Evolutionary conservation across 2,888 invertebrate genomes (phyloP), one percentile per base, ranked within the genome.

Genomic region (Nowickia ferox): DNA sequence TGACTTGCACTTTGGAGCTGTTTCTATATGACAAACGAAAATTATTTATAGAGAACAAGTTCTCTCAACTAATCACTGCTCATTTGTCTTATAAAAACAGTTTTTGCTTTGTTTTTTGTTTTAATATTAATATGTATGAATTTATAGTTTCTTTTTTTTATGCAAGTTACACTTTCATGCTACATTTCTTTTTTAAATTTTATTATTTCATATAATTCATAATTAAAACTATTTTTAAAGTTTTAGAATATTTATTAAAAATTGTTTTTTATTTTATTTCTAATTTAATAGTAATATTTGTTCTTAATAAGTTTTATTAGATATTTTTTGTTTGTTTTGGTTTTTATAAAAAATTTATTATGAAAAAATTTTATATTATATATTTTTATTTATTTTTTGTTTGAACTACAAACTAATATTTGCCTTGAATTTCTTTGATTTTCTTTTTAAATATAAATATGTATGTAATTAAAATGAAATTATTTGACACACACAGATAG

Each of bases 371-470:
- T 77, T 57, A n/a, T n/a, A n/a, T n/a, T n/a, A n/a, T 71, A 48
- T 42, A 68, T 61, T 63, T 63, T 22, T 4, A 42, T 30, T 22
- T n/a, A 53, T 81, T 59, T 81, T 59, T 74, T 66, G 42, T 42
- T 42, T 81, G 78, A 82, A 82, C 85, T 85, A 85, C 78, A 74
- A 85, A 82, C 82, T 86, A 83, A 74, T 82, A 82, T 85, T 81
- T 81, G 76, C 76, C 63, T 78, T 75, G 59, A 53, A 51, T 59
- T 68, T 72, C 46, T 57, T 71, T 61, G 15, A 46, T 2, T 51
- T 74, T 40, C 9, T 80, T 72, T 55, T 65, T 48, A 51, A n/a
- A n/a, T n/a, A 42, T 44, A 55, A 63, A 46, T 65, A 65, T 57
- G 68, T 51, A 19, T 38, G 38, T 30, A 38, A 38, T 61, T 55